Base-by-base conservation (phyloP, 1,140 invertebrate genomes). In the Reticulitermes speratus region DNA sequence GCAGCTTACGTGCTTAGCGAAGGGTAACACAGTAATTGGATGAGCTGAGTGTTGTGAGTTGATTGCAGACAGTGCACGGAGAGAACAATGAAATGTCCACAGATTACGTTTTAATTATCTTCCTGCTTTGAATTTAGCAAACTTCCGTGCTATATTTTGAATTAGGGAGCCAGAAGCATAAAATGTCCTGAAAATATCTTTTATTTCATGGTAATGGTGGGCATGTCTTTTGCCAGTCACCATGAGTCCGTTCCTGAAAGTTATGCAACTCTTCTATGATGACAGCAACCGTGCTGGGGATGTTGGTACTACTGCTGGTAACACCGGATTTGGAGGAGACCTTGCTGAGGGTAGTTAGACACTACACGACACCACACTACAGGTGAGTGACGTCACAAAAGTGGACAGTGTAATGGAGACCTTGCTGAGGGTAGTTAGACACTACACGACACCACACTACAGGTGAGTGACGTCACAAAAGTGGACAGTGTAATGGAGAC, bases 211-310 rank as follows among this genome's bases (percentile, higher is more conserved):
- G 19, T 55, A 6, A 16, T 55, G 19, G 52, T 16, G 19, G 14
- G 52, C 52, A 14, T 55, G 19, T 55, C 0, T 55, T 55, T 55
- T 55, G 19, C 19, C 65, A 75, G n/a, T 30, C 65, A 87, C 81
- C 48, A 88, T 88, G 88, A 88, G 88, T 65, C 88, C 88, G 14
- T 88, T 88, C 82, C 86, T 88, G 44, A 88, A 88, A 84, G 84
- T 88, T 55, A 88, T 88, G 88, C 88, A 88, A 75, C 86, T 88
- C 86, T 88, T 88, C 84, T 16, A 86, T 88, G 85, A 88, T 88
- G 88, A 88, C 88, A 38, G 88, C 85, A 21, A 88, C 88, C 23
- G 88, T 88, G 32, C 87, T 88, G 9, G 88, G 88, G 25, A 88
- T 88, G 88, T 65, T 88, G 44, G 45, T 88, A 38, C 84, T 88